A percentile compares a stretch with the other conserved stretches of the same genome.
Evolutionary conservation across 1,140 invertebrate species (phyloP).

Genomic region (Lucilia sericata): DNA sequence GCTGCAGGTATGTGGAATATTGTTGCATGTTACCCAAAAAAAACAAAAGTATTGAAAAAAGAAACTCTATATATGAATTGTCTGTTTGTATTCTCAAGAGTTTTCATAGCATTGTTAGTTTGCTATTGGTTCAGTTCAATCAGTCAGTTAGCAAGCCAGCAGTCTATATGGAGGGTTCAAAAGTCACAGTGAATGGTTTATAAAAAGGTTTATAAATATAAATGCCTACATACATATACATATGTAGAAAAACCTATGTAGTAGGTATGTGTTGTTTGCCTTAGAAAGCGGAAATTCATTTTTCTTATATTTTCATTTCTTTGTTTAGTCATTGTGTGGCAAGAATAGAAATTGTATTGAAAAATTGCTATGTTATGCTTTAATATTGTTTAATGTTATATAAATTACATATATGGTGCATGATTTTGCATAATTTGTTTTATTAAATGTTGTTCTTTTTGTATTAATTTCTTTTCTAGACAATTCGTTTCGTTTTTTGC

Average conservation of each 20-base stretch:
- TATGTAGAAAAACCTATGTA: not conserved
- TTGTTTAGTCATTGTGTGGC: not conserved
- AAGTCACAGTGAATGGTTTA: constrained; percentile 6
- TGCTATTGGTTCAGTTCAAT: constrained; percentile 16
- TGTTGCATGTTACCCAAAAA: not conserved
- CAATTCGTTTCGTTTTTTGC: too few species aligned
- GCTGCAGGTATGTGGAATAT: not conserved
- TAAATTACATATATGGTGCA: not conserved
- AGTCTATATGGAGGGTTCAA: constrained; percentile 5
- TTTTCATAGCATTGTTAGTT: not conserved
- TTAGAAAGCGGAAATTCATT: constrained; percentile 22
- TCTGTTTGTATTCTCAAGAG: not conserved
- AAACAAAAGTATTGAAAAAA: too few species aligned
- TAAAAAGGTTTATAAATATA: not conserved
- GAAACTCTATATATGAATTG: not conserved
- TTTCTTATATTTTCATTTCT: not conserved
- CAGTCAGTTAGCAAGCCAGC: not conserved
- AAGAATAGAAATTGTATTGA: not conserved
- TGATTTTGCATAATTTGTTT: constrained; percentile 10
- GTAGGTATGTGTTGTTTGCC: not conserved
- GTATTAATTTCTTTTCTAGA: not conserved
- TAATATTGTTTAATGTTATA: constrained; percentile 5
- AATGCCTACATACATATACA: not conserved
- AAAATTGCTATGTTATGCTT: constrained; percentile 6
- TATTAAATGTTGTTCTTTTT: not conserved